Evolutionary conservation across 2,888 invertebrate species (phyloP).

Genomic region (Calliphora vomitoria): DNA sequence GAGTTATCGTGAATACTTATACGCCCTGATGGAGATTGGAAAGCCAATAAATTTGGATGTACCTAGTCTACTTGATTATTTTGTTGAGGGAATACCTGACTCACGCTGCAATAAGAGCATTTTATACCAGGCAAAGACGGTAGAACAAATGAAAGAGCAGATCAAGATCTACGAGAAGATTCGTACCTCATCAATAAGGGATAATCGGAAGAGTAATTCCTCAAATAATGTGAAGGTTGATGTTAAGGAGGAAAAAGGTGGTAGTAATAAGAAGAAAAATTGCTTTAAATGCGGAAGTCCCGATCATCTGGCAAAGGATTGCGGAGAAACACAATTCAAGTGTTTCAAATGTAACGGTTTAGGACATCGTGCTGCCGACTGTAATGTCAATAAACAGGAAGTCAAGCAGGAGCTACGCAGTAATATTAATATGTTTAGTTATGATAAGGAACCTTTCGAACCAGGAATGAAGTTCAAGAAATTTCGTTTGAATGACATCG

Average conservation of each 20-base stretch:
- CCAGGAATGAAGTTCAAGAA: no score
- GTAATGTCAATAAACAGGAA: not conserved
- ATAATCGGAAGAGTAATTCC: not conserved
- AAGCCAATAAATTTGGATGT: no score
- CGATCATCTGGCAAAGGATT: constrained; percentile 26
- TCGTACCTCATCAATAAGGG: not conserved
- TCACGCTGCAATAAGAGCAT: not conserved
- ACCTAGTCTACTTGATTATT: not conserved
- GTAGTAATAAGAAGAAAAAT: not conserved
- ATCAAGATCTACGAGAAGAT: not conserved
- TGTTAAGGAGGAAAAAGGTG: not conserved
- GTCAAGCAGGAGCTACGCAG: no score
- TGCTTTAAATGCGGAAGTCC: constrained; percentile 54
- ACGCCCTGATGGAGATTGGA: not conserved
- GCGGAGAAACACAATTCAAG: constrained; percentile 10
- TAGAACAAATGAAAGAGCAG: not conserved
- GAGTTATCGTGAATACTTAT: not conserved
- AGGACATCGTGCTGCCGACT: not conserved
- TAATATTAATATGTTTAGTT: no score
- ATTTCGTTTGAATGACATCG: no score
- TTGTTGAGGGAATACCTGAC: not conserved
- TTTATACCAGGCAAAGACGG: not conserved
- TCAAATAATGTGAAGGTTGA: not conserved
- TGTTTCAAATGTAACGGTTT: constrained; percentile 43
- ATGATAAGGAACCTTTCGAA: no score